Evolutionary conservation across 2,113 vertebrate species (phyloP), one percentile per base, ranked within the genome.

Genomic region (Reinhardtius hippoglossoides): DNA sequence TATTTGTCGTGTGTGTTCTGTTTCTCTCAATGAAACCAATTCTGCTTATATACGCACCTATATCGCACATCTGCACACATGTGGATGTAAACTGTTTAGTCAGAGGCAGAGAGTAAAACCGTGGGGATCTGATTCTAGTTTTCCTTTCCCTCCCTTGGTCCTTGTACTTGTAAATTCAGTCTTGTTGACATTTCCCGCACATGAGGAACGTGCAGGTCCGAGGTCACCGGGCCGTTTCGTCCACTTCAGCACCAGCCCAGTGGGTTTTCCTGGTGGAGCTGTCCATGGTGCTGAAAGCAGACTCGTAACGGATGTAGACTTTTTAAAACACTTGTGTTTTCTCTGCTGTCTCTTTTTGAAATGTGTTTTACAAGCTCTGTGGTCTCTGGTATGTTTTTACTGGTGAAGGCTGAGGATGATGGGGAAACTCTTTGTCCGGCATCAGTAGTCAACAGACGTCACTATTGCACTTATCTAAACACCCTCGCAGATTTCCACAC

Each of bases 231-330:
- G 20, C 14, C 9, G n/a, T 46, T 44, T 44, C n/a, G 9, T 12
- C 44, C 42, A 9, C 40, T 37, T 12, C 24, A 7, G 5, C 46
- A 24, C 23, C 37, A 24, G 48, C 7, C 2, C 31, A 2, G 24
- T 31, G 4, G 16, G 4, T 5, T 35, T 48, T n/a, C n/a, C 20
- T 14, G 0, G 37, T n/a, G 31, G 15, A 9, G 60, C 90, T 92
- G 78, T 92, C 91, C 74, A 0, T 66, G 84, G 90, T 90, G 3
- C 86, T 89, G 86, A 88, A 73, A 50, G 15, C 44, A 44, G 13
- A 20, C 21, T 67, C 31, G 7, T 31, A 1, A 7, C 31, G 1
- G 31, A 7, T 6, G 6, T 6, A 31, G 31, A 5, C 31, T 58
- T 23, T 27, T 6, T n/a, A n/a, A 3, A 31, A 4, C 2, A 3